Evolutionary conservation across 2,888 invertebrate species (phyloP), one percentile per base, ranked within the genome.

Genomic region (Zaprionus lineosus): DNA sequence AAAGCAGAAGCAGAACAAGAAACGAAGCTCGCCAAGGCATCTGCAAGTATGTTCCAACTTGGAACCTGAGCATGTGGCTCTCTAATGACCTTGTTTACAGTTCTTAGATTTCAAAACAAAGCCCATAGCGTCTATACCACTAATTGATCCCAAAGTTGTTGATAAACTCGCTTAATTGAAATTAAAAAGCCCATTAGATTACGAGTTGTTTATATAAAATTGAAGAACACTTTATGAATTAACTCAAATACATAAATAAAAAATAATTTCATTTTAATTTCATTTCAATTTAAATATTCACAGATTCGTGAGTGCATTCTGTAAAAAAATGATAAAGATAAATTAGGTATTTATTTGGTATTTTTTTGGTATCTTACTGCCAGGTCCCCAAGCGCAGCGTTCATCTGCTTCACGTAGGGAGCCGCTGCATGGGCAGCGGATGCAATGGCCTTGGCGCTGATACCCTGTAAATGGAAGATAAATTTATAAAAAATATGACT

Each of bases 81-180:
- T 48, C 37, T 14, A 50, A 12, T 65, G 86, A 85, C 74, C 86
- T 85, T 85, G 74, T 62, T 66, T 61, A 69, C 29, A 46, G 74
- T 69, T 64, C 74, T 83, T 72, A 9, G 33, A 70, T 84, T 79
- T 74, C 84, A 68, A 69, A 85, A 81, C 72, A 74, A 59, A 24
- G 51, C 15, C 1, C 43, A 48, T 5, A 12, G 40, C 28, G 34
- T 33, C 40, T 11, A 15, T 11, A 41, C 52, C 46, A 56, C 77
- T 84, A 79, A 84, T 79, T 82, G 82, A 68, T 67, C 58, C 67
- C 63, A 40, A 70, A 67, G 26, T 73, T 79, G 48, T 61, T 78
- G 83, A 79, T 83, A 60, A 59, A 63, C 56, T 63, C 44, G 12
- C 51, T 50, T 62, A 69, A 84, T 84, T 84, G 64, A 66, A 59